phyloP scores from a whole-genome alignment of 2,113 vertebrate genomes.

The Sebastes fasciatus region DNA sequence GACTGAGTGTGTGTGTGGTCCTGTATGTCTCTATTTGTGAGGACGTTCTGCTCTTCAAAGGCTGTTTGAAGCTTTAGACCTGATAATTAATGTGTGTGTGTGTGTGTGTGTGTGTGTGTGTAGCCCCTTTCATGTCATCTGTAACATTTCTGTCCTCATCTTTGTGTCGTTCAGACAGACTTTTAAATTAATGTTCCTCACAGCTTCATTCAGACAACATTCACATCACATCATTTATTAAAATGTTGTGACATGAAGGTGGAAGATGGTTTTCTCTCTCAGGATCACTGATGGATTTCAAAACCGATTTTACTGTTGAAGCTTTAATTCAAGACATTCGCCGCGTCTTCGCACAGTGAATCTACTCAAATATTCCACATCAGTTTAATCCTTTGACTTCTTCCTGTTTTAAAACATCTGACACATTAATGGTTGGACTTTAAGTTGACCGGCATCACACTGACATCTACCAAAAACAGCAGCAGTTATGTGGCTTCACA shows the following conservation, averaged over 20 bases:
- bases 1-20: constrained; percentile 20
- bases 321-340: not conserved
- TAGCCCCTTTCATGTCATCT: not conserved
- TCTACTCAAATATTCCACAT: not conserved
- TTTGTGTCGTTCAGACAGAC: not conserved
- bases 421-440: not conserved
- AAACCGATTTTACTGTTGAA: not conserved
- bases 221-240: not conserved
- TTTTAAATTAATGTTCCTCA: not conserved
- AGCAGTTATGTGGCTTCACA: not conserved
- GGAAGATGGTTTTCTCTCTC: not conserved
- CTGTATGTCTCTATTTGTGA: constrained; percentile 23
- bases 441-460: not conserved
- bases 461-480: too few relatives aligned
- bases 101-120: not conserved
- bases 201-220: not conserved
- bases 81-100: constrained; percentile 18
- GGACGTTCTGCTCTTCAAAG: constrained; percentile 22
- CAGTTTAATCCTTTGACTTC: not conserved
- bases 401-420: not conserved
- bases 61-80: constrained; percentile 19
- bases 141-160: not conserved
- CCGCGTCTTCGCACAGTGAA: not conserved
- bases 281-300: not conserved
- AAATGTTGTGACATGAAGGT: not conserved